phyloP scores from a whole-genome alignment of 2,113 vertebrate species.

The Calyptomena viridis region DNA sequence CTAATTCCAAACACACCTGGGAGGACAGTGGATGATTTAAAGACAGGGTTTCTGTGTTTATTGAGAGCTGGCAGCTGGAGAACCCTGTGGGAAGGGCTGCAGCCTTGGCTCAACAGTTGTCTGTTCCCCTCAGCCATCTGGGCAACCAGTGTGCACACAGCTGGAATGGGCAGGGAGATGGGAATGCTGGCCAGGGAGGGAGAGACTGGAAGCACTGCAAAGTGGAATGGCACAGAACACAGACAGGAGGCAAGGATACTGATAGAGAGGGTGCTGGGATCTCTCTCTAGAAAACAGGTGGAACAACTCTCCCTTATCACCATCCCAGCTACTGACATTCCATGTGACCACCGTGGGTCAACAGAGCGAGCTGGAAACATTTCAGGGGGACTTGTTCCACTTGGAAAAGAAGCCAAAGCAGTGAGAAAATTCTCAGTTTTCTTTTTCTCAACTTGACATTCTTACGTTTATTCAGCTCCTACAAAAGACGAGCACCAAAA shows the following conservation, averaged over 20 bases:
- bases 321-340: not conserved
- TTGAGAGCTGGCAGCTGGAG: not conserved
- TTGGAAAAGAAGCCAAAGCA: not conserved
- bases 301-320: not conserved
- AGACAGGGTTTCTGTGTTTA: not conserved
- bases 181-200: not conserved
- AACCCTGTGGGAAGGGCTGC: not conserved
- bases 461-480: not conserved
- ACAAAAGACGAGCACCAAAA: not conserved
- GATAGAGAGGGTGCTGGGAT: not conserved
- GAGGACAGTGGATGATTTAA: not conserved
- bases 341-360: not conserved
- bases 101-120: not conserved
- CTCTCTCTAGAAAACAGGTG: not conserved
- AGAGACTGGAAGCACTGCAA: not conserved
- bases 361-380: not conserved
- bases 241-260: not conserved
- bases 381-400: not conserved
- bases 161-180: not conserved
- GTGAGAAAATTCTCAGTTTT: not conserved
- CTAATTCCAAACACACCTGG: not conserved
- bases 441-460: not conserved
- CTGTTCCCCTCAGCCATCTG: not conserved
- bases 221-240: accelerated
- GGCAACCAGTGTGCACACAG: not conserved